These are phyloP conservation scores for Drosophila gaucha DNA, from an alignment of 2,888 invertebrate genomes.

Conservation along the genomic window DNA sequence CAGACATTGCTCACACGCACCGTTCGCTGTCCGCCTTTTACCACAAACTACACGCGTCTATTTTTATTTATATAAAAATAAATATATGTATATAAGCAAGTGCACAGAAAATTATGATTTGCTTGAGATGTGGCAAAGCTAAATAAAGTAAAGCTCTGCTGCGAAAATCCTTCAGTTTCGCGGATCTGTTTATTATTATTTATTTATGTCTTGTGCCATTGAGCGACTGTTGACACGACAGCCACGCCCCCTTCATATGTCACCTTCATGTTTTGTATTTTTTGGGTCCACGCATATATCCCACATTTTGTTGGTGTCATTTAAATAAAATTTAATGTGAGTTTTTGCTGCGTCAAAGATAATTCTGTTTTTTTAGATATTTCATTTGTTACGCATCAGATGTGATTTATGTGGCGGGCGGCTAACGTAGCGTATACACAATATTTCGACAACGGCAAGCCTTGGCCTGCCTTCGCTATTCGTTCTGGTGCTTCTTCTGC, in stretches of 20 bases:
- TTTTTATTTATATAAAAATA: slow-evolving; percentile 24
- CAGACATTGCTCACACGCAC: slow-evolving; percentile 50
- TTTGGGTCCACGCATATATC: slow-evolving; percentile 32
- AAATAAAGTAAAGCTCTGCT: slow-evolving; percentile 22
- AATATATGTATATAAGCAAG: slow-evolving; percentile 11
- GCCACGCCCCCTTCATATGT: slow-evolving; percentile 44
- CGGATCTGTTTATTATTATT: slow-evolving; percentile 64
- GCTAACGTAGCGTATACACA: slow-evolving; percentile 43
- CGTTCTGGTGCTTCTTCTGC: neutral
- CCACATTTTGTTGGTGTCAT: slow-evolving; percentile 53
- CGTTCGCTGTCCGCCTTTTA: slow-evolving; percentile 35
- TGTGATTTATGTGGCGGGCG: slow-evolving; percentile 46
- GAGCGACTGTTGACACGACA: slow-evolving; percentile 72
- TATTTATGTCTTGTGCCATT: slow-evolving; percentile 68
- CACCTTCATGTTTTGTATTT: slow-evolving; percentile 26
- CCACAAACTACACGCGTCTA: slow-evolving; percentile 25
- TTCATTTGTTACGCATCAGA: slow-evolving; percentile 58
- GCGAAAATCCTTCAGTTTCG: slow-evolving; percentile 50
- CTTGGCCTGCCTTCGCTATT: slow-evolving; percentile 31
- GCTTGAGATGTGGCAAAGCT: slow-evolving; percentile 27
- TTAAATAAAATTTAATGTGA: slow-evolving; percentile 54
- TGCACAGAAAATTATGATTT: slow-evolving; percentile 53
- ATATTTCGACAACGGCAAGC: slow-evolving; percentile 43
- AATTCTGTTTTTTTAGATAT: slow-evolving; percentile 19
- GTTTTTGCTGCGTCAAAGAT: slow-evolving; percentile 50